Base-by-base conservation (phyloP, 2,113 vertebrate species). In the Excalfactoria chinensis region DNA sequence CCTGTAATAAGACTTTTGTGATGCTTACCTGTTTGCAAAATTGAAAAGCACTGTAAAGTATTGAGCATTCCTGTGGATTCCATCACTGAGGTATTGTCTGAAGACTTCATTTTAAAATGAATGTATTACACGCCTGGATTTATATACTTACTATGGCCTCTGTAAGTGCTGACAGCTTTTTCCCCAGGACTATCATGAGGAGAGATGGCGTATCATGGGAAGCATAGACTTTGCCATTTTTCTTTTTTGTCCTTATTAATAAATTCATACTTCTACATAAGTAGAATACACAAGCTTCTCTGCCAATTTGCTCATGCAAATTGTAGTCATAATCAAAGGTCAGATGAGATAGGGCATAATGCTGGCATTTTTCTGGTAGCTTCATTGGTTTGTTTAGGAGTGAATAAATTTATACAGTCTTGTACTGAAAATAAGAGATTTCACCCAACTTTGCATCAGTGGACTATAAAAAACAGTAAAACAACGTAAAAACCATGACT, bases 81-180 rank as follows among this genome's bases (percentile, higher is more conserved):
- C 88, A 78, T 66, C 28, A 35, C 53, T 70, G 32, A 63, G 80
- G 67, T 68, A 56, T 30, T 73, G 6, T n/a, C 82, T 88, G n/a
- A 40, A 83, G n/a, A 76, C 60, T 76, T 74, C 68, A 60, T 64
- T 95, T 69, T 80, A 37, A 86, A 88, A 82, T 64, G 46, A 88
- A 84, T 76, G 0, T 25, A 19, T 56, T 79, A 51, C n/a, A 46
- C 74, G 32, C 18, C 41, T 74, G 18, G 7, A 70, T 86, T 86
- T 81, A 66, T 0, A 0, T 51, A 34, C 78, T 88, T 75, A 46
- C 35, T 60, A 13, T 49, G 1, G 5, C 68, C 41, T 90, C 60
- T 88, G 3, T 72, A 72, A 66, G 8, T 66, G 35, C 26, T 79
- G 58, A 72, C 22, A 88, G 68, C 63, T 77, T 74, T 70, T 82